Conservation (phyloP, 2,113 vertebrate species). For the Puntigrus tetrazona region DNA sequence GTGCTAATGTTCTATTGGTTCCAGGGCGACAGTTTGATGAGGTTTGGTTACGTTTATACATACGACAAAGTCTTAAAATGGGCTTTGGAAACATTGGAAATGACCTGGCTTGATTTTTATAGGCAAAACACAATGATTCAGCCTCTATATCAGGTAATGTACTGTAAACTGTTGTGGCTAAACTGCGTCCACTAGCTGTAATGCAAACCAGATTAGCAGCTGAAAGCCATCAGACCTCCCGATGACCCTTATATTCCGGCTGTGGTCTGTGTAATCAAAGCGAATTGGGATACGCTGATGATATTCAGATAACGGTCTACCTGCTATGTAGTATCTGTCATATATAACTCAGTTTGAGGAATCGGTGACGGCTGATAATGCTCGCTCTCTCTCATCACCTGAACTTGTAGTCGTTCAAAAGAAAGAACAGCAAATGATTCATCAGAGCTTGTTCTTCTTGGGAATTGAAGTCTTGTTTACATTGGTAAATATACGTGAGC, state of each 20-base stretch:
- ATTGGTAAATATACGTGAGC: constrained; percentile 13
- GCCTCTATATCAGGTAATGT: constrained; percentile 46
- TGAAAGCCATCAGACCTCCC: constrained; percentile 35
- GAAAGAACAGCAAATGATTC: neutral
- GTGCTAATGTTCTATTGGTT: constrained; percentile 6
- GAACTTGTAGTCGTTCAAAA: neutral
- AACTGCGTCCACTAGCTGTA: constrained; percentile 30
- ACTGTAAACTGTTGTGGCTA: constrained; percentile 32
- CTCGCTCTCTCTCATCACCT: neutral
- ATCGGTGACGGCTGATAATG: neutral
- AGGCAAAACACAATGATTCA: constrained; percentile 47
- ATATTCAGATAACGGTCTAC: constrained; percentile 21
- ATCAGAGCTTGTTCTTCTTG: neutral
- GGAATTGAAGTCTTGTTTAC: neutral
- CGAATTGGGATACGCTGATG: constrained; percentile 13
- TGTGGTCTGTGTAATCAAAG: constrained; percentile 21
- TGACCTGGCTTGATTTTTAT: constrained; percentile 44
- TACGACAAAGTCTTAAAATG: constrained; percentile 13
- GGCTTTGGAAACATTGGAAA: constrained; percentile 32
- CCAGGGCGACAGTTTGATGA: neutral
- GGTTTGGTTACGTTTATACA: constrained; percentile 35
- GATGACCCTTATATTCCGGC: constrained; percentile 13
- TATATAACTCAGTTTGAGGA: constrained; percentile 1
- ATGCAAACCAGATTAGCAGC: constrained; percentile 38
- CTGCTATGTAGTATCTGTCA: neutral